Evolutionary conservation across 2,113 vertebrate genomes (phyloP).

Genomic region (Benitochromis conjunctus): DNA sequence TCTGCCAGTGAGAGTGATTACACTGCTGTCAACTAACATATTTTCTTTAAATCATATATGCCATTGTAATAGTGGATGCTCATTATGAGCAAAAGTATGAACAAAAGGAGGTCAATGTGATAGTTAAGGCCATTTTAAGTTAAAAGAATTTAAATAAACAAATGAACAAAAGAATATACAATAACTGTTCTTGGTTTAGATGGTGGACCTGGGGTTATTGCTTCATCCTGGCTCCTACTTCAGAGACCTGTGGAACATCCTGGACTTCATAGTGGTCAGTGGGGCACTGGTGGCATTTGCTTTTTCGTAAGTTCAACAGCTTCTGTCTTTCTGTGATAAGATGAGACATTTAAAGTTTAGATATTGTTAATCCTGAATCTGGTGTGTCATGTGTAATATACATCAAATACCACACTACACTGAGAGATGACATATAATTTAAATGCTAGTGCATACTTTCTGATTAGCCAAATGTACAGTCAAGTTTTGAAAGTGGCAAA

Average conservation of each 20-base stretch:
- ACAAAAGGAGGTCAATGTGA: not conserved
- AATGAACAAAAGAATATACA: not conserved
- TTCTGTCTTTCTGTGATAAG: not conserved
- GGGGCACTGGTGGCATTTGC: slow-evolving; percentile 97
- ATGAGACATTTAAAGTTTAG: not conserved
- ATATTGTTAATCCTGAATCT: not conserved
- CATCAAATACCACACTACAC: not conserved
- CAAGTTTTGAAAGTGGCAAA: not conserved
- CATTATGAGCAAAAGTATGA: not conserved
- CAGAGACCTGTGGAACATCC: slow-evolving; percentile 87
- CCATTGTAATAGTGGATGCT: not conserved
- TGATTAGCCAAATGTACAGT: not conserved
- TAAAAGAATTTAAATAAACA: not conserved
- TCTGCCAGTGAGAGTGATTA: not conserved
- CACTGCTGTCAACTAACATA: not conserved
- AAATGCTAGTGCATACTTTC: not conserved
- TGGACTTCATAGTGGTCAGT: slow-evolving; percentile 99
- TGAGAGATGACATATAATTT: not conserved
- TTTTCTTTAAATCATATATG: not conserved
- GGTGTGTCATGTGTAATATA: not conserved
- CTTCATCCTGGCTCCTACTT: slow-evolving; percentile 76
- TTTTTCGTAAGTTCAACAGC: slow-evolving; percentile 89
- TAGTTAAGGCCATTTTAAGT: not conserved
- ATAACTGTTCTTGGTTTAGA: slow-evolving; percentile 43
- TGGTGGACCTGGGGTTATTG: slow-evolving; percentile 76